Base-by-base conservation (phyloP, 2,888 invertebrate genomes). In the Lamellibrachia satsuma region DNA sequence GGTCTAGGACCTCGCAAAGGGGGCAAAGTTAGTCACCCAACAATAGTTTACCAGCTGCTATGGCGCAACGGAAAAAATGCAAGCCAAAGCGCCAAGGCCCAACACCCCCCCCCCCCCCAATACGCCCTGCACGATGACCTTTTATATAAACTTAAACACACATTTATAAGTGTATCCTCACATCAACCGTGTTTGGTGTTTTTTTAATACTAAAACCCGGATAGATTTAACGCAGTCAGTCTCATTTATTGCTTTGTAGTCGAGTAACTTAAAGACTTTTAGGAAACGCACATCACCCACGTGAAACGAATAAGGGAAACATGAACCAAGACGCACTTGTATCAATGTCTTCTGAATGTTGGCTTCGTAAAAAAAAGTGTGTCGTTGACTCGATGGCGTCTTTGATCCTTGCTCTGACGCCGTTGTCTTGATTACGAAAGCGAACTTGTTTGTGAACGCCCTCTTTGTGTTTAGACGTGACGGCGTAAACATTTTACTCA, bases 391-490 rank as follows among this genome's bases (percentile, higher is more conserved):
- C 15, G n/a, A n/a, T n/a, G 75, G 75, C 22, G 22, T 75, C 75
- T 4, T 75, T 75, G 75, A 22, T 75, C 3, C 75, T n/a, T 22
- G 22, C 75, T 75, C 75, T 22, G 6, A 22, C n/a, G n/a, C 75
- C 22, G 55, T n/a, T 75, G 75, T 75, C 15, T 75, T 22, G 22
- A 6, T 75, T 75, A 75, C 75, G 75, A 75, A 75, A 75, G 75
- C 75, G 22, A 75, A 75, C 75, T 75, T 75, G 75, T 75, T 75
- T 75, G 75, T 75, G 22, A 75, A 75, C 75, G 75, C 75, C 75
- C 75, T 22, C n/a, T 6, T 75, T 75, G 75, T 15, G 75, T 75
- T 75, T 75, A n/a, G 15, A 11, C 75, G 75, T 22, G n/a, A 75
- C 75, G 15, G 22, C 15, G 22, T 75, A 75, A 75, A 75, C 75